Evolutionary conservation across 2,797 vertebrate genomes (phyloP).

Genomic region (Enoplosus armatus): DNA sequence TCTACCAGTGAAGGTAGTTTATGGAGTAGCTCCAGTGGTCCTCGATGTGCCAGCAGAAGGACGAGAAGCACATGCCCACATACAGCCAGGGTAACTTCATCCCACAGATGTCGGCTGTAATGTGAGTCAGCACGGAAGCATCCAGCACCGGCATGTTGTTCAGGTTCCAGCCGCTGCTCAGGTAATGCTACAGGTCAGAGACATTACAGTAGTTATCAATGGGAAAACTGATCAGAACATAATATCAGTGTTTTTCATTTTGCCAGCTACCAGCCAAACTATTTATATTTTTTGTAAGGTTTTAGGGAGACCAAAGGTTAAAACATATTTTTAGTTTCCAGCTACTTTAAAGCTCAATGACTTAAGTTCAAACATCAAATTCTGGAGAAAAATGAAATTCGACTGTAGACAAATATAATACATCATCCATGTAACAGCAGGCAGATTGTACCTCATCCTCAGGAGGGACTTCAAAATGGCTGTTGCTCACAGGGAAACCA

Average conservation of each 20-base stretch:
- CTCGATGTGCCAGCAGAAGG: conserved; percentile 99
- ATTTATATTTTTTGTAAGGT: neutral
- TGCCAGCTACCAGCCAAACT: neutral
- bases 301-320: neutral
- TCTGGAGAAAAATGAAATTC: neutral
- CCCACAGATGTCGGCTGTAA: conserved; percentile 98
- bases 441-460: conserved; percentile 91
- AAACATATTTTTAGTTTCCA: neutral
- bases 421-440: neutral
- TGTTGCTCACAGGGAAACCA: conserved; percentile 93
- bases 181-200: conserved; percentile 89
- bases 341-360: neutral
- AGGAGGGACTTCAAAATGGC: conserved; percentile 90
- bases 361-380: neutral
- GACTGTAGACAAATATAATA: neutral
- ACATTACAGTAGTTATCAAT: neutral
- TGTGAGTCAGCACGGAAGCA: conserved; percentile 95
- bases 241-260: neutral
- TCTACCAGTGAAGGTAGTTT: conserved; percentile 97
- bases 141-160: conserved; percentile 99
- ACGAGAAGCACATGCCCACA: conserved; percentile 99
- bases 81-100: conserved; percentile 99
- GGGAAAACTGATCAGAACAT: neutral
- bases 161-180: conserved; percentile 97
- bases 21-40: conserved; percentile 99